Evolutionary conservation across 2,113 vertebrate genomes (phyloP), one percentile per base, ranked within the genome.

Genomic region (Eublepharis macularius): DNA sequence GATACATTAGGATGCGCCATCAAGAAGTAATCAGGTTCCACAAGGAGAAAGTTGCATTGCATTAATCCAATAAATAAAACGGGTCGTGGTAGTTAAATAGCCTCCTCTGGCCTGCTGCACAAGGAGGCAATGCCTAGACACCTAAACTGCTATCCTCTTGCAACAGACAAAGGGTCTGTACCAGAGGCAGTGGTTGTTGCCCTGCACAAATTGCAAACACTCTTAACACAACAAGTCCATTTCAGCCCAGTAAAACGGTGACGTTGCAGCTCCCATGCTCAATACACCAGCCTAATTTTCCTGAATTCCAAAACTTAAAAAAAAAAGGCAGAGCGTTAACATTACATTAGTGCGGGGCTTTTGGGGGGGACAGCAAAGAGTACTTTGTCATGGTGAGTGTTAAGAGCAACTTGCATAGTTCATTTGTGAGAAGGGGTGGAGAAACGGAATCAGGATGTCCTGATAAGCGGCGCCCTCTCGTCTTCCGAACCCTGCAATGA

Each of bases 401-500:
- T 88, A 77, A 88, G 89, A 87, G 86, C 83, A 86, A 90, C 87
- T 92, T 89, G 78, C 89, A 78, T 1, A 3, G 17, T 80, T 91
- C 89, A 24, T 75, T 1, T 3, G 65, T 70, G 73, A 82, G 85
- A 83, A 80, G 43, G 19, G 24, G 12, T 5, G 14, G 60, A 57
- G 66, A 26, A 83, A 21, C 36, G 24, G 3, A 91, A 83, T 91
- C 96, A 96, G 77, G 94, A 93, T 0, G 96, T 94, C 90, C 94
- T 92, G 88, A 97, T 96, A 87, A 97, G 96, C 0, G 96, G 95
- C 11, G 95, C 95, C 84, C 95, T 94, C 91, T 97, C 96, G 5
- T 97, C 96, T 77, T 94, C 93, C 0, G 95, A 95, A 69, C 95
- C 91, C 96, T 97, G 92, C 13, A 88, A 93, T 57, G 76, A 81